Evolutionary conservation across 2,888 invertebrate species (phyloP), one percentile per base, ranked within the genome.

Genomic region (Colletes collaris): DNA sequence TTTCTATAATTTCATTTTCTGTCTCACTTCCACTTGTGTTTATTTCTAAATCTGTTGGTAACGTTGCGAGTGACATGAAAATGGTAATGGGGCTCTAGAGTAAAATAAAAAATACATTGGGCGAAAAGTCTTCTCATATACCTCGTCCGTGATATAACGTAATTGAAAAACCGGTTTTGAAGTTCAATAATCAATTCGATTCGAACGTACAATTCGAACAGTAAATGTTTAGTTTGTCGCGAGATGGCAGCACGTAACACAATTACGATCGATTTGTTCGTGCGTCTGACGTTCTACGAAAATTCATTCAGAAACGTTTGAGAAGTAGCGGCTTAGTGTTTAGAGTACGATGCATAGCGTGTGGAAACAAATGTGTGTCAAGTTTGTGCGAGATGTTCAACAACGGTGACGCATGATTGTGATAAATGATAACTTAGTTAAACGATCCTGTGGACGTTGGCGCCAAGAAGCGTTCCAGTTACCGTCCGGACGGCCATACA

Each of bases 361-460:
- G 76, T 68, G 79, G 70, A 70, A 78, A 77, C 72, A 66, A 74
- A 35, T 44, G 67, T 71, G 60, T 40, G n/a, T 40, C 49, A 50
- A 73, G 60, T 50, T 37, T 50, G 16, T 13, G 63, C 37, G 58
- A 64, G 58, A 64, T 70, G 72, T 76, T 59, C 44, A 35, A 27
- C 59, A 27, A 37, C 50, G 59, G 53, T 75, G 81, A 83, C 59
- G 62, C 50, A 70, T 70, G 44, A 13, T n/a, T 19, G 71, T 63
- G 35, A 77, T 53, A 64, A 62, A 79, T 75, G 74, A 66, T 35
- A 60, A 19, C 56, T 16, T 13, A 16, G 13, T 53, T 37, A n/a
- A 66, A 59, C 52, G 49, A 63, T 40, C 16, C n/a, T 19, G 19
- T 27, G 65, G 44, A 73, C 60, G 40, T 40, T 68, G 68, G 46